Percentiles rank a stretch among this genome's conserved stretches.
phyloP scores from a whole-genome alignment of 2,113 vertebrate species.

The Dunckerocampus dactyliophorus region DNA sequence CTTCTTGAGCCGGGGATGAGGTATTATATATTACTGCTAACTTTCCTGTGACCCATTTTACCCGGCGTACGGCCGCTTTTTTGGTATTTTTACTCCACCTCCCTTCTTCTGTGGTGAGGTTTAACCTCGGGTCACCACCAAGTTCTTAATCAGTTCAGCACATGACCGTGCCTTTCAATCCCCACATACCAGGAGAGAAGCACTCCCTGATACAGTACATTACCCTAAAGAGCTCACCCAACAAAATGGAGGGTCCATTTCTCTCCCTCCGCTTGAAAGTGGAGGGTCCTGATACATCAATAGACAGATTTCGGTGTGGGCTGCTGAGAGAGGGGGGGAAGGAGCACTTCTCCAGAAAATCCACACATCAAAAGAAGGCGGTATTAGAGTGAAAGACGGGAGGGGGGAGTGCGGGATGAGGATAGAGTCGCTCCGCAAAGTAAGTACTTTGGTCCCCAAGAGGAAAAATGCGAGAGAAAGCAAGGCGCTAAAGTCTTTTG shows the following conservation, averaged over 20 bases:
- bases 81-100: conserved; percentile 30
- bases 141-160: conserved; percentile 70
- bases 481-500: conserved; percentile 46
- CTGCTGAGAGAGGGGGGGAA: conserved; percentile 21
- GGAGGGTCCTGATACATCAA: conserved; percentile 59
- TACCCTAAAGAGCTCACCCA: conserved; percentile 67
- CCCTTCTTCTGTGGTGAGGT: conserved; percentile 32
- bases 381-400: conserved; percentile 38
- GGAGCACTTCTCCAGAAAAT: conserved; percentile 65
- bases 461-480: conserved; percentile 21
- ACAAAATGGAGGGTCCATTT: conserved; percentile 47
- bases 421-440: conserved; percentile 46
- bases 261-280: conserved; percentile 47
- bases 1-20: conserved; percentile 32
- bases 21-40: conserved; percentile 19
- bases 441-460: conserved; percentile 49
- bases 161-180: conserved; percentile 68
- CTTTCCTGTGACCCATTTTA: conserved; percentile 46
- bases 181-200: conserved; percentile 68
- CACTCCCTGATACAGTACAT: conserved; percentile 69
- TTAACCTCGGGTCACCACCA: conserved; percentile 66
- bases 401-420: conserved; percentile 14
- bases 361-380: conserved; percentile 65
- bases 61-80: conserved; percentile 16
- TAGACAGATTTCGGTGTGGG: conserved; percentile 61